phyloP scores from a whole-genome alignment of 2,888 invertebrate species.

The Rotaria socialis region DNA sequence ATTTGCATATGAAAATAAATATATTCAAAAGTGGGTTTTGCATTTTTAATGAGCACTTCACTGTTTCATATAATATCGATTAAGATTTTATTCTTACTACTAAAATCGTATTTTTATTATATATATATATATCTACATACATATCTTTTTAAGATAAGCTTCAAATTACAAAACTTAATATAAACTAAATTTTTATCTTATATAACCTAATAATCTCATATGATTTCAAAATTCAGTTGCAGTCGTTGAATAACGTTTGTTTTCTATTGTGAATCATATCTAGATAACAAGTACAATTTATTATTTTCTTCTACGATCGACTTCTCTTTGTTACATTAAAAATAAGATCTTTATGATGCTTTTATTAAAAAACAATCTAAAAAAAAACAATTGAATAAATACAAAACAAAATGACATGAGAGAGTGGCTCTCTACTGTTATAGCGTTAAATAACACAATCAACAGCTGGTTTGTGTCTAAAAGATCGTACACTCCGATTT shows the following conservation, averaged over 20 bases:
- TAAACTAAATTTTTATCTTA: neutral
- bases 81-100: neutral
- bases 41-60: neutral
- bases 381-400: neutral
- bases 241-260: no score
- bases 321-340: no score
- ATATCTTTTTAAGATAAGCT: neutral
- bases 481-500: neutral
- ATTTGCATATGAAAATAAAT: neutral
- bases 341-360: no score
- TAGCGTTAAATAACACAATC: neutral
- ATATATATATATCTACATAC: neutral
- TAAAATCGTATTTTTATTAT: neutral
- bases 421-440: no score
- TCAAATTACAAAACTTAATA: neutral
- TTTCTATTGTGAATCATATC: no score
- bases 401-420: neutral
- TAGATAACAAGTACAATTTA: no score
- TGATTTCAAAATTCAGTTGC: no score
- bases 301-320: no score
- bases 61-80: neutral
- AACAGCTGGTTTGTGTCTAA: neutral
- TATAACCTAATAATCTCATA: neutral
- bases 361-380: neutral
- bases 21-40: neutral